Conservation (phyloP, 1,140 invertebrate genomes). For the Leptonema lineaticorne region DNA sequence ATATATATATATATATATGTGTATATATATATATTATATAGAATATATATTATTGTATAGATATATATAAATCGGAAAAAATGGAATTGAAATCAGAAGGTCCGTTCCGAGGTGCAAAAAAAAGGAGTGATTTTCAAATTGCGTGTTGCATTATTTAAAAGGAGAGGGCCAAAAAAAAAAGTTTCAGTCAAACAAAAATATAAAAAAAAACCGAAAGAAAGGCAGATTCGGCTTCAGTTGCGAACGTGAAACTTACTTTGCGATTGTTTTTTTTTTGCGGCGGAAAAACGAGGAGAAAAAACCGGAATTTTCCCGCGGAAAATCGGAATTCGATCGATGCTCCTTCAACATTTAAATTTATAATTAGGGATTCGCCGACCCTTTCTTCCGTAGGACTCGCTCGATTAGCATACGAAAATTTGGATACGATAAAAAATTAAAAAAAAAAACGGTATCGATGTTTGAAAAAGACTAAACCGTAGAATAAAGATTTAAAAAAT, state of each 20-base stretch:
- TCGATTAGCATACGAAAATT: background rate
- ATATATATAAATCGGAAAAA: background rate
- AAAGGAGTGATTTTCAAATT: constrained; percentile 13
- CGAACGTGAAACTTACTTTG: no score
- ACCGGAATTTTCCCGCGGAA: background rate
- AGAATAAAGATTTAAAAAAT: no score
- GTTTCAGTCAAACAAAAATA: no score
- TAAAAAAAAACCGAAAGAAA: no score
- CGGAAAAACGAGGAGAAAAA: no score
- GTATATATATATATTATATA: background rate
- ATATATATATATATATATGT: background rate
- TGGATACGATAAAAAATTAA: background rate
- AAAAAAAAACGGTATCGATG: background rate
- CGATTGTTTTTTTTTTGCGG: constrained; percentile 9
- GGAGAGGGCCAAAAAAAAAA: no score
- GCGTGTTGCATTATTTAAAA: constrained; percentile 14
- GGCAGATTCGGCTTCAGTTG: no score
- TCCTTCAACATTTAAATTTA: constrained; percentile 10
- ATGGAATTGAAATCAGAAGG: background rate
- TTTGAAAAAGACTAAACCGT: background rate
- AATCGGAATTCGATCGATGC: background rate
- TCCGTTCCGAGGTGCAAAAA: background rate
- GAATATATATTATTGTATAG: background rate
- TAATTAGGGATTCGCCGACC: no score
- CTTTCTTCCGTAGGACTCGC: no score